Conservation (phyloP, 2,113 vertebrate genomes). For the Cervus canadensis region DNA sequence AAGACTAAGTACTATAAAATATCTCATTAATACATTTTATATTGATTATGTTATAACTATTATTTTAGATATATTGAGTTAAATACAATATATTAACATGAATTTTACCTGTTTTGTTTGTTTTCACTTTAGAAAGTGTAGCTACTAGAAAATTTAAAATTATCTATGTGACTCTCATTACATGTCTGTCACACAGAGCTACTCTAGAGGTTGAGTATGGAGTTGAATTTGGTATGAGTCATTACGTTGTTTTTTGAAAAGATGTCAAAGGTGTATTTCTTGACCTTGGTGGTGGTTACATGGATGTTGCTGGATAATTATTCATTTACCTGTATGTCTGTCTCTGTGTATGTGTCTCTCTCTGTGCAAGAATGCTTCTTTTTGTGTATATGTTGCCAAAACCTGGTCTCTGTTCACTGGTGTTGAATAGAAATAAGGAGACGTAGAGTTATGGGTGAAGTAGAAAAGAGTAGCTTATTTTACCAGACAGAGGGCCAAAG, state of each 20-base stretch:
- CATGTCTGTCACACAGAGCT: background rate
- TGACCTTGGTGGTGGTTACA: background rate
- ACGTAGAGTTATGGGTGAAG: background rate
- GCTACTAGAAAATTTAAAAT: background rate
- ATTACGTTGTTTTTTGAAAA: background rate
- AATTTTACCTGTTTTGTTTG: background rate
- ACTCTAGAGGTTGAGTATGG: background rate
- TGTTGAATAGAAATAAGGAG: background rate
- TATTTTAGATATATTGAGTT: conserved; percentile 2
- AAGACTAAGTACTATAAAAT: background rate
- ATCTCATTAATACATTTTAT: background rate
- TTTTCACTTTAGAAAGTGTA: background rate
- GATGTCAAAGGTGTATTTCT: background rate
- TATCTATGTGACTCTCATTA: background rate
- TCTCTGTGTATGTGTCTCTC: background rate
- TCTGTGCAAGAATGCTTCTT: background rate
- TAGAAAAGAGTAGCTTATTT: background rate
- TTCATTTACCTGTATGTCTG: background rate
- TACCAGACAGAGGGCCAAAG: background rate
- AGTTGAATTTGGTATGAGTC: background rate
- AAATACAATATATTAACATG: conserved; percentile 30
- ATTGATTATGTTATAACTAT: background rate
- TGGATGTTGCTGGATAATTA: background rate
- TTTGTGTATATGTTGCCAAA: background rate
- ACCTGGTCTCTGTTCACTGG: background rate